Percentiles rank a stretch among this genome's conserved stretches.
phyloP scores from a whole-genome alignment of 37 sponge, comb jelly and placozoan species.

The Lycopodina hypogea region DNA sequence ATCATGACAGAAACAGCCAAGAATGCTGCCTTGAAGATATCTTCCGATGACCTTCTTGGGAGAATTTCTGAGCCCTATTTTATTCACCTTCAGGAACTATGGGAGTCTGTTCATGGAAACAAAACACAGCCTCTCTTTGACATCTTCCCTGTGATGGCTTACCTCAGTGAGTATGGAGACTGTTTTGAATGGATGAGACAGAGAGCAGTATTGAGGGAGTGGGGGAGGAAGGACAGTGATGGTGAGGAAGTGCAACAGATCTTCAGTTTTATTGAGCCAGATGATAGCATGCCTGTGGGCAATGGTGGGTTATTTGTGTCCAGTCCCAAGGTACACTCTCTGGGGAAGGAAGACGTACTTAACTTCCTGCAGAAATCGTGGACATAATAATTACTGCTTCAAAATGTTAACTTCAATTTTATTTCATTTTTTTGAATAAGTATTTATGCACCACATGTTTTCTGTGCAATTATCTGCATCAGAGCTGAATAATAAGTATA shows the following conservation, averaged over 20 bases:
- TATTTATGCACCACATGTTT: no score
- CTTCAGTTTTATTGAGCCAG: constrained; percentile 5
- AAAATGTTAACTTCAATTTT: no score
- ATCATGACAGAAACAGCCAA: constrained; percentile 46
- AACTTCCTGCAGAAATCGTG: background rate
- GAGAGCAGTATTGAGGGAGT: constrained; percentile 37
- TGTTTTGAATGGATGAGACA: constrained; percentile 25
- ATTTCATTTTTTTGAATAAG: no score
- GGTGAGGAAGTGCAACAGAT: background rate
- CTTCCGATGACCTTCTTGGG: constrained; percentile 7
- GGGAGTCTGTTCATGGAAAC: constrained; percentile 36
- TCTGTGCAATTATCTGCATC: no score
- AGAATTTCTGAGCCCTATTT: background rate
- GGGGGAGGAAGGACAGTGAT: background rate
- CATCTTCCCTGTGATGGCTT: constrained; percentile 46
- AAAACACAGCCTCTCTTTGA: constrained; percentile 48
- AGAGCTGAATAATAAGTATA: no score
- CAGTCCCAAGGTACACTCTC: background rate
- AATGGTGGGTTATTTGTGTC: background rate
- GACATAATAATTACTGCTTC: no score
- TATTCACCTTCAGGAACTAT: constrained; percentile 21
- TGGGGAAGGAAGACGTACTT: background rate
- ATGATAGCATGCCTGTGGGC: background rate
- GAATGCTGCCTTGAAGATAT: background rate
- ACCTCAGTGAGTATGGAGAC: background rate